phyloP scores from a whole-genome alignment of 2,888 invertebrate species.

The Orthonevra nobilis region DNA sequence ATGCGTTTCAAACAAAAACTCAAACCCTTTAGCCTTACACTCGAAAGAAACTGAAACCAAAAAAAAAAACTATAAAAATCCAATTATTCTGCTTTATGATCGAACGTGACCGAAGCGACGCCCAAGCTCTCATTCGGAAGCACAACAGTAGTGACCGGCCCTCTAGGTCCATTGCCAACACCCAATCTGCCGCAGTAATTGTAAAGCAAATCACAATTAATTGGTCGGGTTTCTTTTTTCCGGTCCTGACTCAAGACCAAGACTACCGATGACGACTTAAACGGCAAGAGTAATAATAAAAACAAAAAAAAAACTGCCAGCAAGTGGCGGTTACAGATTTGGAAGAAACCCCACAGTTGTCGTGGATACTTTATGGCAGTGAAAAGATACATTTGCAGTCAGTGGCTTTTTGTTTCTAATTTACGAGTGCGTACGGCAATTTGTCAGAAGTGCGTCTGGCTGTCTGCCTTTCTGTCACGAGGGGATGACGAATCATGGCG shows the following conservation, averaged over 20 bases:
- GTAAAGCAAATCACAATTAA: conserved; percentile 2
- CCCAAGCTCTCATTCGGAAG: conserved; percentile 22
- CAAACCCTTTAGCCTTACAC: not conserved
- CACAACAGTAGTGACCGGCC: not conserved
- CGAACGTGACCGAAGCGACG: conserved; percentile 43
- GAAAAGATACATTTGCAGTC: conserved; percentile 34
- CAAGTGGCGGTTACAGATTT: conserved; percentile 22
- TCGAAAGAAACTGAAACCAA: conserved; percentile 1
- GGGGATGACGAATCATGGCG: not conserved
- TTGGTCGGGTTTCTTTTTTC: not conserved
- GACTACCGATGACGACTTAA: conserved; percentile 14
- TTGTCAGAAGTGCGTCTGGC: conserved; percentile 1
- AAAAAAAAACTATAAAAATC: conserved; percentile 30
- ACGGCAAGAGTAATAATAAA: conserved; percentile 1
- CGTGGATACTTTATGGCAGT: conserved; percentile 30
- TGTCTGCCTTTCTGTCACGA: not conserved
- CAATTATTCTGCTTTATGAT: conserved; percentile 24
- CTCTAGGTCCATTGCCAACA: not conserved
- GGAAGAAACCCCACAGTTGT: conserved; percentile 1
- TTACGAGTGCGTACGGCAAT: not conserved
- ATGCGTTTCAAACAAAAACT: conserved; percentile 3
- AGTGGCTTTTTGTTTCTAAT: not conserved
- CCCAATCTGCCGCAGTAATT: not conserved
- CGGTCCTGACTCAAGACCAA: not conserved
- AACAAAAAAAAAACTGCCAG: not conserved